phyloP scores from a whole-genome alignment of 2,888 invertebrate species.

The Platycnemis pennipes region DNA sequence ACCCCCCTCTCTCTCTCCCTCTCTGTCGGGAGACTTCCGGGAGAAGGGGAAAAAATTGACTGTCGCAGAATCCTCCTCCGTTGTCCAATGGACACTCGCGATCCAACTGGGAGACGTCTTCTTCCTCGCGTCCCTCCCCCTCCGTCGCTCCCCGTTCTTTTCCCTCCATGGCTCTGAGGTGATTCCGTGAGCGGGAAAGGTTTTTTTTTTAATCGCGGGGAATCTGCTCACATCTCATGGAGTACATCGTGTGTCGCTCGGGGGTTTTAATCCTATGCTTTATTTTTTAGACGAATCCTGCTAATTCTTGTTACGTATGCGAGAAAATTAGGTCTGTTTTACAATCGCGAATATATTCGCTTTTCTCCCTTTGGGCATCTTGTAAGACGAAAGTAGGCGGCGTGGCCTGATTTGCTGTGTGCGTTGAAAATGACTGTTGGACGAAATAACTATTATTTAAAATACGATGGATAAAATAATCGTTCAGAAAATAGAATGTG shows the following conservation, averaged over 20 bases:
- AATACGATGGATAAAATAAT: too few species aligned
- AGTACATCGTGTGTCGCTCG: not conserved
- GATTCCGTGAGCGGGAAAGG: not conserved
- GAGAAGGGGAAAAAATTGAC: constrained; percentile 57
- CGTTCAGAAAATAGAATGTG: too few species aligned
- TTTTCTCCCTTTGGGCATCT: too few species aligned
- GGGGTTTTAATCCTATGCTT: not conserved
- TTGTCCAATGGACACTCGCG: constrained; percentile 47
- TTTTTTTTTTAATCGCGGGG: not conserved
- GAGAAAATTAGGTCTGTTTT: too few species aligned
- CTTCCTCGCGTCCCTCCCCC: not conserved
- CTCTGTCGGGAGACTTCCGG: constrained; percentile 40
- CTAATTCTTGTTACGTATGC: too few species aligned
- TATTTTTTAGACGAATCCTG: too few species aligned
- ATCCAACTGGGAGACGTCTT: constrained; percentile 57
- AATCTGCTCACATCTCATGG: not conserved
- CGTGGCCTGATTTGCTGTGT: too few species aligned
- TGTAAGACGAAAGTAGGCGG: too few species aligned
- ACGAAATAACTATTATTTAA: too few species aligned
- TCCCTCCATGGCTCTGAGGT: not conserved
- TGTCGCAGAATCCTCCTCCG: constrained; percentile 41
- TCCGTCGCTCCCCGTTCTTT: not conserved
- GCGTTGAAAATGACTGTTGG: too few species aligned
- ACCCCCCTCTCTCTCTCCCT: not conserved
- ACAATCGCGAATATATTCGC: too few species aligned